phyloP scores from a whole-genome alignment of 1,140 invertebrate species.

The Drosophila melanica region DNA sequence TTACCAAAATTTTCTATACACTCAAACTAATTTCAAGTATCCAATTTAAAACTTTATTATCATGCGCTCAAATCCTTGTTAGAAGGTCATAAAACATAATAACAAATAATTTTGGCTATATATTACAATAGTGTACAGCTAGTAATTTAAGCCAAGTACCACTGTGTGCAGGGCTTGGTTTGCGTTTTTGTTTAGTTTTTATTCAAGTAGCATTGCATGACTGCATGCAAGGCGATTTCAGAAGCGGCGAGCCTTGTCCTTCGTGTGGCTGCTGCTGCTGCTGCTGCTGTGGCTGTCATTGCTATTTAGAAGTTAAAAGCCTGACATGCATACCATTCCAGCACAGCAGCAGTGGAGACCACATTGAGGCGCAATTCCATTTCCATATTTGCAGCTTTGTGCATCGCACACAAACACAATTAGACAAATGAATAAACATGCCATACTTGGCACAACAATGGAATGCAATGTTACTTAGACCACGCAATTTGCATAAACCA shows the following conservation, averaged over 20 bases:
- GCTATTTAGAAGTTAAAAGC: slow-evolving; percentile 63
- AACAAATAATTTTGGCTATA: slow-evolving; percentile 30
- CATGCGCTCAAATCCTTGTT: background rate
- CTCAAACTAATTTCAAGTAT: background rate
- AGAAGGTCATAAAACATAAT: slow-evolving; percentile 6
- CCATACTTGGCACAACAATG: slow-evolving; percentile 16
- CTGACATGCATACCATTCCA: slow-evolving; percentile 63
- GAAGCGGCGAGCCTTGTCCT: slow-evolving; percentile 64
- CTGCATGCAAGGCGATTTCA: slow-evolving; percentile 62
- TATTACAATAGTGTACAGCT: background rate
- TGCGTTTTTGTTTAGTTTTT: slow-evolving; percentile 62
- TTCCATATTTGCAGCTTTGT: slow-evolving; percentile 6
- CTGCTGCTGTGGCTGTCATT: slow-evolving; percentile 49
- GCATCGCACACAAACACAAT: slow-evolving; percentile 61
- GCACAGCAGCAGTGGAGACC: slow-evolving; percentile 5
- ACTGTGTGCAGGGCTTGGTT: slow-evolving; percentile 46
- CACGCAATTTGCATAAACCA: slow-evolving; percentile 42
- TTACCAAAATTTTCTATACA: background rate
- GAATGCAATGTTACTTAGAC: background rate
- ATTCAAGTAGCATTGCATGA: slow-evolving; percentile 75
- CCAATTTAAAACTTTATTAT: slow-evolving; percentile 6
- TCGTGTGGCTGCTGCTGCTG: slow-evolving; percentile 31
- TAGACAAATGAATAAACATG: slow-evolving; percentile 75
- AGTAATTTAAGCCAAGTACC: slow-evolving; percentile 8
- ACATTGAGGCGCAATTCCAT: slow-evolving; percentile 1